phyloP scores from a whole-genome alignment of 1,140 invertebrate species.

The Drosophila malerkotliana region DNA sequence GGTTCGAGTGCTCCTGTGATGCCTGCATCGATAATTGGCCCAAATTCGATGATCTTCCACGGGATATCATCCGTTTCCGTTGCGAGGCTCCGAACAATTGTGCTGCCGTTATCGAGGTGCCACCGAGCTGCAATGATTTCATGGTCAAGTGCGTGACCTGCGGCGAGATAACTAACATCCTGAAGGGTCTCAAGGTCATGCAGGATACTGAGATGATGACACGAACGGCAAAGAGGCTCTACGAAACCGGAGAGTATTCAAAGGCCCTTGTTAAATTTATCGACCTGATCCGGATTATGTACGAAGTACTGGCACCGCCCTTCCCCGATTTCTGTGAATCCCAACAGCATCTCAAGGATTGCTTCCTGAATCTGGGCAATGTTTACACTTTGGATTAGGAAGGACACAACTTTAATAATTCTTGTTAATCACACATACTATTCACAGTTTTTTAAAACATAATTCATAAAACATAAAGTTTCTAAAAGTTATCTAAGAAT shows the following conservation, averaged over 20 bases:
- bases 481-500: not conserved
- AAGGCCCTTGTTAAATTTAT: conserved; percentile 89
- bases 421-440: not conserved
- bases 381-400: conserved; percentile 70
- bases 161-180: conserved; percentile 88
- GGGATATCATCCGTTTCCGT: conserved; percentile 86
- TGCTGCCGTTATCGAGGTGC: conserved; percentile 87
- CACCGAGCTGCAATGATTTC: conserved; percentile 88
- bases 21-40: conserved; percentile 94
- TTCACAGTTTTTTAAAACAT: not conserved
- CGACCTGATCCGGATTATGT: conserved; percentile 89
- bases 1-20: conserved; percentile 93
- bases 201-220: conserved; percentile 91
- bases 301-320: conserved; percentile 89
- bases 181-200: conserved; percentile 90
- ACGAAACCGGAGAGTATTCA: conserved; percentile 86
- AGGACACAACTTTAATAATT: not conserved
- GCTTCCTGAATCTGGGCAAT: conserved; percentile 89
- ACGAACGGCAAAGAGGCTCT: conserved; percentile 87
- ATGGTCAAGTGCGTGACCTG: conserved; percentile 89
- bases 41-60: conserved; percentile 89
- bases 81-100: conserved; percentile 87
- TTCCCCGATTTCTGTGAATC: conserved; percentile 92
- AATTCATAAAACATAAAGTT: not conserved
- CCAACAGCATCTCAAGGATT: conserved; percentile 91